Conservation (phyloP, 1,140 invertebrate genomes). For the Cyclargus thomasi region DNA sequence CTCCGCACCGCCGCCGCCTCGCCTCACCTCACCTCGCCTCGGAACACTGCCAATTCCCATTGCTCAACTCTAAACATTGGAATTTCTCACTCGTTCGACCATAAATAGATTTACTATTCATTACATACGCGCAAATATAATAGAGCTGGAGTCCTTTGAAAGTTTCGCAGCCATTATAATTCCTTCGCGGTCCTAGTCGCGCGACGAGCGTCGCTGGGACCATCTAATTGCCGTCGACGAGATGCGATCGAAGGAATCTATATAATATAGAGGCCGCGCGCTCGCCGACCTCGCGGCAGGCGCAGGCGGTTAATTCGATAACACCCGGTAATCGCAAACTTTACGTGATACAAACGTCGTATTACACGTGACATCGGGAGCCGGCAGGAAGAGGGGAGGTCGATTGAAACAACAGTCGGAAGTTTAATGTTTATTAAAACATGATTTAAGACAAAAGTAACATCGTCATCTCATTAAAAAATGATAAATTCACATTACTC, state of each 20-base stretch:
- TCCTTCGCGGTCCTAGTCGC: background rate
- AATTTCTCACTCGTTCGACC: constrained; percentile 65
- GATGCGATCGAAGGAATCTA: background rate
- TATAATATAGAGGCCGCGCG: constrained; percentile 6
- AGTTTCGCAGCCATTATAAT: constrained; percentile 29
- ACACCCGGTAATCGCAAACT: constrained; percentile 21
- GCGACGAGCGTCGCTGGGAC: background rate
- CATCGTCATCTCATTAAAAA: constrained; percentile 60
- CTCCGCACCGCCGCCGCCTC: constrained; percentile 50
- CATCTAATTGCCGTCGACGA: background rate
- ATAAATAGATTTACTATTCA: constrained; percentile 49
- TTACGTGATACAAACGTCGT: background rate
- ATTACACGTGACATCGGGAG: background rate
- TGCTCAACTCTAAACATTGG: constrained; percentile 62
- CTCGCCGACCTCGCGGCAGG: constrained; percentile 25
- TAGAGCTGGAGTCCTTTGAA: constrained; percentile 27
- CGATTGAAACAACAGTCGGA: constrained; percentile 35
- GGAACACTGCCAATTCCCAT: constrained; percentile 69
- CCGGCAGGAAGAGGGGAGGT: background rate
- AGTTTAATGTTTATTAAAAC: constrained; percentile 69
- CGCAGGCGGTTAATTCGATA: constrained; percentile 21
- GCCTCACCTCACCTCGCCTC: constrained; percentile 50
- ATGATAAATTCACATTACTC: constrained; percentile 43
- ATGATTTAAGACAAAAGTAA: constrained; percentile 67
- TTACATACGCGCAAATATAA: constrained; percentile 34